Conservation (phyloP, 2,888 invertebrate genomes). For the Microctonus aethiopoides region DNA sequence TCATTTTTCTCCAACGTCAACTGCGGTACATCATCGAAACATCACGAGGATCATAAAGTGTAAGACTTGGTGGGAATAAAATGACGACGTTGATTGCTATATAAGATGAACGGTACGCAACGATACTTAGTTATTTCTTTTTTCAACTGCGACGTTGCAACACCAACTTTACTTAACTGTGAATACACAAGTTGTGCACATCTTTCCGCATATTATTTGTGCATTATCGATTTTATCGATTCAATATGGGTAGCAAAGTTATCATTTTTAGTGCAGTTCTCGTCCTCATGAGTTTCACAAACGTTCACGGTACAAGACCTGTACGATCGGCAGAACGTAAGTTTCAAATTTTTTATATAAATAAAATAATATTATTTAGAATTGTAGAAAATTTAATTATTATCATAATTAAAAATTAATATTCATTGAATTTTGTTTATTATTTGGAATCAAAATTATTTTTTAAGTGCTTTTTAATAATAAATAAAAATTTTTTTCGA, state of each 20-base stretch:
- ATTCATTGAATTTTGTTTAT: too few relatives aligned
- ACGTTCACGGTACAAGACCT: neutral
- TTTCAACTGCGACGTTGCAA: conserved; percentile 45
- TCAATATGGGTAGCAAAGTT: conserved; percentile 46
- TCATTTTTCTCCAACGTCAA: neutral
- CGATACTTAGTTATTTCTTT: conserved; percentile 58
- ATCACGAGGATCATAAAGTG: conserved; percentile 37
- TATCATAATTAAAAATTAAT: too few relatives aligned
- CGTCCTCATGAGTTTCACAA: conserved; percentile 23
- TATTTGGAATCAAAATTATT: too few relatives aligned
- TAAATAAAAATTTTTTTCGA: too few relatives aligned
- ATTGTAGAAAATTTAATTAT: too few relatives aligned
- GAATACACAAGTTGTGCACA: neutral
- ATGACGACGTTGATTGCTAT: conserved; percentile 53
- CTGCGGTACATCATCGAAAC: conserved; percentile 3
- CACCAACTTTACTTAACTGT: conserved; percentile 1
- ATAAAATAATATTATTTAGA: too few relatives aligned
- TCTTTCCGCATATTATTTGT: neutral
- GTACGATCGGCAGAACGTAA: conserved; percentile 1
- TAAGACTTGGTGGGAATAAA: conserved; percentile 42
- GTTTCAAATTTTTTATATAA: neutral
- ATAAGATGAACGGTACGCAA: conserved; percentile 56
- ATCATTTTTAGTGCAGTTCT: conserved; percentile 39
- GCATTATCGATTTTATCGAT: neutral
- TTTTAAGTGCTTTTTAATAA: too few relatives aligned